Percentiles rank a stretch among this genome's conserved stretches.
phyloP scores from a whole-genome alignment of 2,113 vertebrate species.

The Cyanoderma ruficeps region DNA sequence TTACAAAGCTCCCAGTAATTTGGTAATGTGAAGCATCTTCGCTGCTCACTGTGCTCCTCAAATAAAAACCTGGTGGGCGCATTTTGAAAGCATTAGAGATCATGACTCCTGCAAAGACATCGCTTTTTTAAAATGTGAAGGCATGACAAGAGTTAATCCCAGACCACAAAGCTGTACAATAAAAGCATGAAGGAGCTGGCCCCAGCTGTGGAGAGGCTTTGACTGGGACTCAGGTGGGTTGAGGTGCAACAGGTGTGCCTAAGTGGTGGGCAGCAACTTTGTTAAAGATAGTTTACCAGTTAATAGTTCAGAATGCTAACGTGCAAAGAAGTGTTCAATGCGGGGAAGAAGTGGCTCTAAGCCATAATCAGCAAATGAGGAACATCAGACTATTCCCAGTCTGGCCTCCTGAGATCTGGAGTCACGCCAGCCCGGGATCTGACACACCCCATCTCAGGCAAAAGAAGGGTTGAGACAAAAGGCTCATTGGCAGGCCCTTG shows the following conservation, averaged over 20 bases:
- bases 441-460: not conserved
- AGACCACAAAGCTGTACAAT: not conserved
- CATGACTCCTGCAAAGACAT: not conserved
- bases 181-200: not conserved
- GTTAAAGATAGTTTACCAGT: not conserved
- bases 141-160: not conserved
- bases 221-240: not conserved
- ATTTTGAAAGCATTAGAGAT: not conserved
- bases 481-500: not conserved
- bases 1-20: not conserved
- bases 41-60: not conserved
- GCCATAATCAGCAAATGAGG: not conserved
- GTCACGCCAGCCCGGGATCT: not conserved
- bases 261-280: not conserved
- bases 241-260: not conserved
- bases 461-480: not conserved
- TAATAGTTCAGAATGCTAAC: not conserved
- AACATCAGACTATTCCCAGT: not conserved
- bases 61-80: not conserved
- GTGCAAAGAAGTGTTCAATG: not conserved
- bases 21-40: conserved; percentile 17
- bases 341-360: not conserved
- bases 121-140: not conserved
- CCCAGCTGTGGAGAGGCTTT: not conserved
- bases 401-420: conserved; percentile 2